Percentiles rank a stretch among this genome's conserved stretches.
phyloP scores from a whole-genome alignment of 2,797 vertebrate genomes.

The Platyrinchus mystaceus region DNA sequence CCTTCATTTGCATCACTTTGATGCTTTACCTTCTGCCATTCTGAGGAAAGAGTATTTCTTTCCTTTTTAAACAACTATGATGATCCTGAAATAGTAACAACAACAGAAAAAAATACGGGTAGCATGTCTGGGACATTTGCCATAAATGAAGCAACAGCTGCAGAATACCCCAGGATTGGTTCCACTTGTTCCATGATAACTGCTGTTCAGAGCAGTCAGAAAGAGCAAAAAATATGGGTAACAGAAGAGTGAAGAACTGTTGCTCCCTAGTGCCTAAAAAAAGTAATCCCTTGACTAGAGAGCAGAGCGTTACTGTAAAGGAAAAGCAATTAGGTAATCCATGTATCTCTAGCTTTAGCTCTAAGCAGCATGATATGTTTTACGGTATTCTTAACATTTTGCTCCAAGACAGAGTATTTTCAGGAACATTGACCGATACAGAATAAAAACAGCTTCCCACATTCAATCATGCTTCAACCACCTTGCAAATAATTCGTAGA shows the following conservation, averaged over 20 bases:
- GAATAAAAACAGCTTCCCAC: background rate
- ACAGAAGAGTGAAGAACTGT: conserved; percentile 12
- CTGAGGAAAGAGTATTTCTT: background rate
- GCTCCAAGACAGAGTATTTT: background rate
- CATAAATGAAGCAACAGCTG: background rate
- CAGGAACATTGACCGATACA: background rate
- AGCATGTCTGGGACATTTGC: background rate
- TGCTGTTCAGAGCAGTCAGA: background rate
- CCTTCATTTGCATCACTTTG: background rate
- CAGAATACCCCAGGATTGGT: background rate
- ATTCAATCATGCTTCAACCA: background rate
- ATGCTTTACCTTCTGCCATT: background rate
- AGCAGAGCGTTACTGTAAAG: background rate
- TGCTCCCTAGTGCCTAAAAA: conserved; percentile 29
- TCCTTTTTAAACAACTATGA: background rate
- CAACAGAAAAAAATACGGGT: background rate
- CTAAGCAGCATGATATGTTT: background rate
- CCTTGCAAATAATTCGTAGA: background rate
- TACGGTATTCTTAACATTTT: background rate
- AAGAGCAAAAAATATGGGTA: background rate
- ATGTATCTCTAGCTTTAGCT: background rate
- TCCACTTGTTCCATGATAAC: background rate
- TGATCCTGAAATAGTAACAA: background rate
- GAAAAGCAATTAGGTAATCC: background rate
- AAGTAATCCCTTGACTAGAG: background rate